Percentiles rank a stretch among this genome's conserved stretches.
Evolutionary conservation across 2,888 invertebrate species (phyloP).

Genomic region (Priocnemis perturbator): DNA sequence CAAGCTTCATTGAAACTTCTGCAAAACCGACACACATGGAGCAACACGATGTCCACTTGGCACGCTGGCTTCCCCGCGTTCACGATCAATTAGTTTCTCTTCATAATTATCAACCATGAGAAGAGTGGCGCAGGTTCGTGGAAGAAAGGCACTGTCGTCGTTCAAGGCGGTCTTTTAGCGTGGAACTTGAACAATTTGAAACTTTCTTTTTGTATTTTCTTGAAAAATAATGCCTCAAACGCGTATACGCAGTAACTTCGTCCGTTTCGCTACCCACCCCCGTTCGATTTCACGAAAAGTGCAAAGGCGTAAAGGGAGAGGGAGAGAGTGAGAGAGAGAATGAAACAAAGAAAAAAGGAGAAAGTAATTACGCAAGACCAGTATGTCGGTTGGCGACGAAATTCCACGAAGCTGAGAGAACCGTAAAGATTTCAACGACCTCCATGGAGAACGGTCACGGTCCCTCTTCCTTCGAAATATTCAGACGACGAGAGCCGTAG

Average conservation of each 20-base stretch:
- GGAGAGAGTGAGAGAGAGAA: slow-evolving; percentile 21
- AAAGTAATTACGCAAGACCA: slow-evolving; percentile 55
- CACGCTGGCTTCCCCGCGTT: not conserved
- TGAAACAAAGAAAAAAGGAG: slow-evolving; percentile 16
- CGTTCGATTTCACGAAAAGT: not conserved
- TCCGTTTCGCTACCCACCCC: not conserved
- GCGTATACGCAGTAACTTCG: not conserved
- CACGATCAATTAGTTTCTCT: slow-evolving; percentile 4
- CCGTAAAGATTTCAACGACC: slow-evolving; percentile 58
- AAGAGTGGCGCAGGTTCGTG: not conserved
- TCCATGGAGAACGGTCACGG: slow-evolving; percentile 32
- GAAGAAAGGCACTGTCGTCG: slow-evolving; percentile 9
- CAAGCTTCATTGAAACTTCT: slow-evolving; percentile 2
- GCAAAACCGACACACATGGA: not conserved
- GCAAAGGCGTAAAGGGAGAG: not conserved
- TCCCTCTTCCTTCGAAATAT: slow-evolving; percentile 45
- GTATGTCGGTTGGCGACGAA: slow-evolving; percentile 39
- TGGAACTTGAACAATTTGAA: no score
- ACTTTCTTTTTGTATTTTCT: no score
- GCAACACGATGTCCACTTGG: not conserved
- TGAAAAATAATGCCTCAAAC: no score
- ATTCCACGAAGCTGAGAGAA: slow-evolving; percentile 56
- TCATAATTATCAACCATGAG: not conserved
- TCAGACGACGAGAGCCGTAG: slow-evolving; percentile 8
- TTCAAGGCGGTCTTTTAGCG: slow-evolving; percentile 15